Percentiles rank a stretch among this genome's conserved stretches.
Conservation (phyloP, 2,888 invertebrate genomes). For the Lacanobia oleracea region DNA sequence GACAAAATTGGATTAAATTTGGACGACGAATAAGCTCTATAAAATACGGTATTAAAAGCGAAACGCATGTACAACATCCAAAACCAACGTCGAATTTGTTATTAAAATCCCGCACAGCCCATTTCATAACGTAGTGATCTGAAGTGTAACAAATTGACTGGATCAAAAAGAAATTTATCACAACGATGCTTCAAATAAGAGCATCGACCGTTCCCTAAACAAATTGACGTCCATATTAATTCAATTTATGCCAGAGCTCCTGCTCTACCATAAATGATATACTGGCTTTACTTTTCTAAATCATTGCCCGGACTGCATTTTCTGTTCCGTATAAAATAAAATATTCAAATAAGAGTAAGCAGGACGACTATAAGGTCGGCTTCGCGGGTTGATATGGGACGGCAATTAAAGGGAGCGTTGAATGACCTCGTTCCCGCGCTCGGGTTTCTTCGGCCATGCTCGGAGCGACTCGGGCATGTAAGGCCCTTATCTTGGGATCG, state of each 20-base stretch:
- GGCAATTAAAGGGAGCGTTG: constrained; percentile 82
- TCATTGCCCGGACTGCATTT: constrained; percentile 79
- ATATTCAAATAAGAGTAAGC: constrained; percentile 81
- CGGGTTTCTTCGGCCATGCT: constrained; percentile 78
- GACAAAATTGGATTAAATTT: not conserved
- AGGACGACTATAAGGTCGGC: constrained; percentile 70
- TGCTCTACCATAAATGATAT: constrained; percentile 74
- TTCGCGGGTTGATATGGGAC: constrained; percentile 80
- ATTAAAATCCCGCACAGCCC: constrained; percentile 21
- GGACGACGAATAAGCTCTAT: not conserved
- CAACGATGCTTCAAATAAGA: constrained; percentile 66
- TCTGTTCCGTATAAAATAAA: constrained; percentile 79
- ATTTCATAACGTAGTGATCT: constrained; percentile 28
- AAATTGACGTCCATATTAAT: constrained; percentile 82
- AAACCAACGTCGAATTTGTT: constrained; percentile 19
- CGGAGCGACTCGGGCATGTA: constrained; percentile 77
- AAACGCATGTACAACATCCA: not conserved
- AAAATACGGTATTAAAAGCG: not conserved
- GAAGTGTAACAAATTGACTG: constrained; percentile 53
- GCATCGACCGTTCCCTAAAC: constrained; percentile 72
- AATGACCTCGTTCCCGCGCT: constrained; percentile 80
- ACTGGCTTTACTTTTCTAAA: constrained; percentile 80
- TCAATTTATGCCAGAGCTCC: constrained; percentile 79
- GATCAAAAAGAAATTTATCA: constrained; percentile 61
- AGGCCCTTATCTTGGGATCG: constrained; percentile 84